phyloP scores from a whole-genome alignment of 2,113 vertebrate genomes.

The Cephalopholis sonnerati region DNA sequence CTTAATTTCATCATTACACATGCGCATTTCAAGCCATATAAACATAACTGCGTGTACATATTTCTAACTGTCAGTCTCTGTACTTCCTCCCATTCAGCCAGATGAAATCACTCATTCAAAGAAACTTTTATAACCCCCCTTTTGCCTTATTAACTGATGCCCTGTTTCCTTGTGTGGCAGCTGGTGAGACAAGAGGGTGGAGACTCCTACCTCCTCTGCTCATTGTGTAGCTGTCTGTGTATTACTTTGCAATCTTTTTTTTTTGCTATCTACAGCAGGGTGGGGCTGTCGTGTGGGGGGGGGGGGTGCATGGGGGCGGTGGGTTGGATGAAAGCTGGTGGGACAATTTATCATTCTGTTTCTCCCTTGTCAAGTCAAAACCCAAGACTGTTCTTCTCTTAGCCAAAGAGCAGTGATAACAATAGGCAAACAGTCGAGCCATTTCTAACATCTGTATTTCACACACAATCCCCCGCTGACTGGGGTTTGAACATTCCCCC shows the following conservation, averaged over 20 bases:
- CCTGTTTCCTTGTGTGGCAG: conserved; percentile 54
- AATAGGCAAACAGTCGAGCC: conserved; percentile 71
- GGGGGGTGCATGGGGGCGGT: conserved; percentile 10
- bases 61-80: conserved; percentile 6
- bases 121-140: conserved; percentile 9
- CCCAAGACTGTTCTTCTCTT: conserved; percentile 63
- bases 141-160: conserved; percentile 59
- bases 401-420: conserved; percentile 64
- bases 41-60: not conserved
- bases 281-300: not conserved
- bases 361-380: conserved; percentile 78
- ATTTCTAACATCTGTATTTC: conserved; percentile 79
- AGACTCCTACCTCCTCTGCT: conserved; percentile 54
- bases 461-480: conserved; percentile 70
- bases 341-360: conserved; percentile 80
- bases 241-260: conserved; percentile 72
- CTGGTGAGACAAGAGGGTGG: conserved; percentile 61
- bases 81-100: not conserved
- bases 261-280: conserved; percentile 63
- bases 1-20: conserved; percentile 19
- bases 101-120: conserved; percentile 27
- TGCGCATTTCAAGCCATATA: conserved; percentile 4
- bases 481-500: conserved; percentile 71
- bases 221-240: conserved; percentile 66
- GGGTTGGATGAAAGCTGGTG: conserved; percentile 68